Evolutionary conservation across 2,113 vertebrate species (phyloP), one percentile per base, ranked within the genome.

Genomic region (Oenanthe melanoleuca): DNA sequence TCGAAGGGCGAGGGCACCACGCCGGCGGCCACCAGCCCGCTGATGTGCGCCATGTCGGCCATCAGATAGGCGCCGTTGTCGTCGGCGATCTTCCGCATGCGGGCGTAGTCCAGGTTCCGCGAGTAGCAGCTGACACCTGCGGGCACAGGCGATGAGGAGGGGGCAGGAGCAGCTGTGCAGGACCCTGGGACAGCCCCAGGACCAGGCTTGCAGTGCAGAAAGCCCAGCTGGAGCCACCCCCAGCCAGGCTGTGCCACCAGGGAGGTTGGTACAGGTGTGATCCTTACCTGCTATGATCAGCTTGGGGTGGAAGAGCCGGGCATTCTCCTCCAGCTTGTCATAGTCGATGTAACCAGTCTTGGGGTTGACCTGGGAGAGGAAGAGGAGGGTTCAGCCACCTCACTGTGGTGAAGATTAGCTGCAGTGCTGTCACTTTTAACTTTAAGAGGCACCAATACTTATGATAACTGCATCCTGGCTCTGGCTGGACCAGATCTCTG

Each of bases 11-110:
- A 99, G 4, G 99, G 99, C 67, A 99, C 98, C 64, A 99, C 98
- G 0, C 98, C 98, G 0, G 99, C 99, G 0, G 98, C 99, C 93
- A 99, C 99, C 84, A 99, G 90, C 37, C 99, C 99, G 1, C 99
- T 99, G 96, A 99, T 99, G 96, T 99, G 99, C 9, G 99, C 99
- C 99, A 99, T 99, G 98, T 99, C 99, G 0, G 98, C 98, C 99
- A 99, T 97, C 18, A 99, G 98, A 7, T 98, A 99, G 0, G 99
- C 99, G 1, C 98, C 92, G 0, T 99, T 99, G 94, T 98, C 98
- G 0, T 98, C 97, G 0, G 99, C 98, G 0, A 99, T 99, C 97
- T 97, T 97, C 74, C 98, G 98, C 98, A 99, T 91, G 24, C 98
- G 98, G 22, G 96, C 97, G 0, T 99, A 99, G 97, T 99, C 99